Conservation (phyloP, 2,888 invertebrate genomes). For the Chironomus tentans region DNA sequence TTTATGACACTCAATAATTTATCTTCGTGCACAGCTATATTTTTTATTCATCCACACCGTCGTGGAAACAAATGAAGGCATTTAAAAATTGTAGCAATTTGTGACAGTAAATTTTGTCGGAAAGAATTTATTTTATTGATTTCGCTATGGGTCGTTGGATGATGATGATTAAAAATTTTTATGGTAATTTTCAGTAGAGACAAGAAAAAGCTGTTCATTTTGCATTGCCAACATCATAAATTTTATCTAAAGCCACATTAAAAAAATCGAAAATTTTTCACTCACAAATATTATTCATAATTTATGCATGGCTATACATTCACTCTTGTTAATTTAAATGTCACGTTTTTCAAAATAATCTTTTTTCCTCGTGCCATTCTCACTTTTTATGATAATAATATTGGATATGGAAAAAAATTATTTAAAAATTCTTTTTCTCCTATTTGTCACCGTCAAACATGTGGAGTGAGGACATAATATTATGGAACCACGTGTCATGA, state of each 20-base stretch:
- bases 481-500: not conserved
- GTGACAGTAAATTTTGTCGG: not conserved
- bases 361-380: not conserved
- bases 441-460: not conserved
- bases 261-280: not conserved
- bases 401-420: no score
- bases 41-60: no score
- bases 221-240: no score
- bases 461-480: no score
- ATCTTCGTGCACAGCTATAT: no score
- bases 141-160: not conserved
- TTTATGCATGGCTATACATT: conserved; percentile 15
- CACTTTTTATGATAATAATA: no score
- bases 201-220: not conserved
- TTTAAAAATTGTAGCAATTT: not conserved
- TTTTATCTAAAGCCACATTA: no score
- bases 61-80: not conserved
- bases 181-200: not conserved
- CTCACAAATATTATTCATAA: conserved; percentile 5
- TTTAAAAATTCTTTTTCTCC: not conserved
- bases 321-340: conserved; percentile 24
- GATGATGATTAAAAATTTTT: not conserved
- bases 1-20: not conserved
- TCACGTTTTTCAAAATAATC: conserved; percentile 9
- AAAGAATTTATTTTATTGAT: not conserved